These are phyloP conservation scores for Gymnothorax javanicus DNA, from an alignment of 2,797 vertebrate genomes.

Conservation along the genomic window DNA sequence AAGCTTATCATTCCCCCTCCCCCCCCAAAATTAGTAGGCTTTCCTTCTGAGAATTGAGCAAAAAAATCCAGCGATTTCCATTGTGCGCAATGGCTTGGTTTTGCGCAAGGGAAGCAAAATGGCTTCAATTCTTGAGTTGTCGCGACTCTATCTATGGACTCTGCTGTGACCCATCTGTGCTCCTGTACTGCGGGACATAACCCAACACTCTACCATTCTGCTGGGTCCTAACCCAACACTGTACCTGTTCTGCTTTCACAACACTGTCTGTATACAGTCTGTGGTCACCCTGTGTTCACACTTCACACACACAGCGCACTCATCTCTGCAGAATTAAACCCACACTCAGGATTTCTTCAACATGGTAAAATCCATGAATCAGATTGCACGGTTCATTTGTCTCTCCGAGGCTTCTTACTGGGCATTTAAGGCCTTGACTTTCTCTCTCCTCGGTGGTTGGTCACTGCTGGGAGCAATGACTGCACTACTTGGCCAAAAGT, in stretches of 20 bases:
- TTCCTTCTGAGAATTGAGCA: too few species aligned
- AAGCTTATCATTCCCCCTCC: too few species aligned
- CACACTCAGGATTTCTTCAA: background rate
- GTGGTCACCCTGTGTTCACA: background rate
- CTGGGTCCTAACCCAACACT: background rate
- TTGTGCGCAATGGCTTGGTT: too few species aligned
- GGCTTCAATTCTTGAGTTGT: too few species aligned
- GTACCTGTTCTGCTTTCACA: conserved; percentile 53
- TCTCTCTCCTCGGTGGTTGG: background rate
- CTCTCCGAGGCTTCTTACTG: background rate
- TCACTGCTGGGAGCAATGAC: background rate
- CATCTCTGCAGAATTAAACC: background rate
- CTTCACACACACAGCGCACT: background rate
- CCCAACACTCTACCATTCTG: background rate
- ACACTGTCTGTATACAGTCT: background rate
- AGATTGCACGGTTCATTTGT: background rate
- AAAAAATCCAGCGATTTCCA: too few species aligned
- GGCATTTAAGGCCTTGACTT: conserved; percentile 8
- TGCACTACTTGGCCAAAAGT: too few species aligned
- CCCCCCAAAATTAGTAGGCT: too few species aligned
- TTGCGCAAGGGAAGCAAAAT: too few species aligned
- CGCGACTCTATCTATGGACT: too few species aligned
- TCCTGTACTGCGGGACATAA: background rate
- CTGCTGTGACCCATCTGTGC: too few species aligned
- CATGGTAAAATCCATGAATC: background rate